These are phyloP conservation scores for Lepisosteus oculatus DNA, from an alignment of 2,113 vertebrate genomes.

Conservation along the genomic window DNA sequence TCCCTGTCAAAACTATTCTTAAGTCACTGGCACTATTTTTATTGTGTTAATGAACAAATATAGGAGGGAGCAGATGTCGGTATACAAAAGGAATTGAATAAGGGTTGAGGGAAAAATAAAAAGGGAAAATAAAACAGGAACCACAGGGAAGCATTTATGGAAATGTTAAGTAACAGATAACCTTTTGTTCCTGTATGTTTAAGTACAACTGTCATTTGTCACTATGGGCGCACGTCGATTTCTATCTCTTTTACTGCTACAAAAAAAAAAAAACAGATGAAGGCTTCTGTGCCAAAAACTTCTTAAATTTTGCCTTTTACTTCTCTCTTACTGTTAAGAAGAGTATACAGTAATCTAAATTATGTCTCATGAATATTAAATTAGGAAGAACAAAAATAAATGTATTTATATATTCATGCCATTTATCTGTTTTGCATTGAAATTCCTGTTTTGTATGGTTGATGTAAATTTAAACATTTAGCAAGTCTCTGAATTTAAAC, in stretches of 20 bases:
- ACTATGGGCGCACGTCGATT: slow-evolving; percentile 5
- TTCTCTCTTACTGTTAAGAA: neutral
- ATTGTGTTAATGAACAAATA: slow-evolving; percentile 50
- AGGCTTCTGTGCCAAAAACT: neutral
- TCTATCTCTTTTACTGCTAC: slow-evolving; percentile 19
- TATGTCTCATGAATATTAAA: neutral
- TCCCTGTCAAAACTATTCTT: slow-evolving; percentile 23
- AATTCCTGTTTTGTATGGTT: too few relatives aligned
- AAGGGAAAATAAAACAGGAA: too few relatives aligned
- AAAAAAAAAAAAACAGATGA: slow-evolving; percentile 1
- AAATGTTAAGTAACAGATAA: slow-evolving; percentile 13
- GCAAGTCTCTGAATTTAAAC: too few relatives aligned
- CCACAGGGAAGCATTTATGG: slow-evolving; percentile 13
- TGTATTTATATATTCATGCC: too few relatives aligned
- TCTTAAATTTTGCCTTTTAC: too few relatives aligned
- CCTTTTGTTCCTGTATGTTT: slow-evolving; percentile 26
- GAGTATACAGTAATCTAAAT: neutral
- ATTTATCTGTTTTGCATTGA: too few relatives aligned
- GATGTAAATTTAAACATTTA: too few relatives aligned
- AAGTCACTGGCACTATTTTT: slow-evolving; percentile 41
- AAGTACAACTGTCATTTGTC: slow-evolving; percentile 40
- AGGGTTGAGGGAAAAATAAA: slow-evolving; percentile 7
- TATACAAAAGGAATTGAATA: slow-evolving; percentile 34
- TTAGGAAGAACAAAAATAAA: too few relatives aligned
- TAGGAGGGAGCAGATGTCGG: slow-evolving; percentile 43